These are phyloP conservation scores for Cyclina sinensis DNA, from an alignment of 1,140 invertebrate genomes.

Conservation along the genomic window DNA sequence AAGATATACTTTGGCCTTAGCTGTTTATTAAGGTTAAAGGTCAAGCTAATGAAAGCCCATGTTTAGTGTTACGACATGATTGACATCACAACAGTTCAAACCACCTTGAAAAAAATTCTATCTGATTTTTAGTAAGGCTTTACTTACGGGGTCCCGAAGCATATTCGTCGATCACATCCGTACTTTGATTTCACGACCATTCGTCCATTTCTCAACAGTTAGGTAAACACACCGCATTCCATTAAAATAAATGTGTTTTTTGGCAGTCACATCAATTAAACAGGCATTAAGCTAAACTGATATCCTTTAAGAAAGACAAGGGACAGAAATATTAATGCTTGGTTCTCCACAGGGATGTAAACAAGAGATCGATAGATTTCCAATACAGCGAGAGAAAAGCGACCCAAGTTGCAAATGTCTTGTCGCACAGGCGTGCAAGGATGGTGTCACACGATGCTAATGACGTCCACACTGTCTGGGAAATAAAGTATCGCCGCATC, in stretches of 20 bases:
- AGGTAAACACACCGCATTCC: not conserved
- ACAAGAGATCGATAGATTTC: slow-evolving; percentile 2
- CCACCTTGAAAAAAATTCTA: too few relatives aligned
- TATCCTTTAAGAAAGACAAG: slow-evolving; percentile 1
- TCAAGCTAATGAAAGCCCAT: too few relatives aligned
- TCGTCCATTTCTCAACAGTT: not conserved
- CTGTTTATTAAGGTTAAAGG: too few relatives aligned
- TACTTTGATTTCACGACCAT: not conserved
- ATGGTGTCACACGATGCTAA: slow-evolving; percentile 3
- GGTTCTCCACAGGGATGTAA: not conserved
- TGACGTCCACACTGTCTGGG: not conserved
- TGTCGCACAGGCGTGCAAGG: not conserved
- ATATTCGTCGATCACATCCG: not conserved
- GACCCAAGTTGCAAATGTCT: slow-evolving; percentile 11
- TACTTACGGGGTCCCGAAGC: not conserved
- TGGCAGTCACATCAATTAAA: slow-evolving; percentile 1
- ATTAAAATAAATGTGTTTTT: not conserved
- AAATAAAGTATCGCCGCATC: not conserved
- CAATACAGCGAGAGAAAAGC: slow-evolving; percentile 1
- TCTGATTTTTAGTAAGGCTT: too few relatives aligned
- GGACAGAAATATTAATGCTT: not conserved
- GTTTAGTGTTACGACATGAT: too few relatives aligned
- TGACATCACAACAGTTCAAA: too few relatives aligned
- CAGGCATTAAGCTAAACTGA: not conserved
- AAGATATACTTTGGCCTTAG: too few relatives aligned